A percentile compares a stretch with the other conserved stretches of the same genome.
phyloP scores from a whole-genome alignment of 1,140 invertebrate genomes.

The Nomia melanderi region DNA sequence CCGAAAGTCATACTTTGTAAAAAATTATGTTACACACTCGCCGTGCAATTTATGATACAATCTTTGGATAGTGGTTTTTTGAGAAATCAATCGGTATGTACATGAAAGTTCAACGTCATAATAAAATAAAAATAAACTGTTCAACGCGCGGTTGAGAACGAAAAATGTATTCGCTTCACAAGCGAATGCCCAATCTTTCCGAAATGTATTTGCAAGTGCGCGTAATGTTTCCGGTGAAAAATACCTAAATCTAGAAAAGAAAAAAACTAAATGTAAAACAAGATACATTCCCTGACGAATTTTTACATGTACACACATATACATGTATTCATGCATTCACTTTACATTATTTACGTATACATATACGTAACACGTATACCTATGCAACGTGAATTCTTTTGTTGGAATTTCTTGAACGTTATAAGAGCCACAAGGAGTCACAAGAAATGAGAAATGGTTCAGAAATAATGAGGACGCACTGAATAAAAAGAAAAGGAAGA shows the following conservation, averaged over 20 bases:
- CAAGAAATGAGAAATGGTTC: not conserved
- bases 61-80: constrained; percentile 38
- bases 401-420: not conserved
- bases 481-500: too few species aligned
- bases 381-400: not conserved
- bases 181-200: not conserved
- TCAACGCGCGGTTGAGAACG: constrained; percentile 9
- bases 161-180: not conserved
- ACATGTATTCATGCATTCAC: too few species aligned
- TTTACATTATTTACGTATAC: not conserved
- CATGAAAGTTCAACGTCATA: constrained; percentile 1
- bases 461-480: not conserved
- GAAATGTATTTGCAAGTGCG: not conserved
- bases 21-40: constrained; percentile 40
- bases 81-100: constrained; percentile 42
- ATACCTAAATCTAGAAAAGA: not conserved
- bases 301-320: not conserved
- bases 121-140: constrained; percentile 17
- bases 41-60: constrained; percentile 39
- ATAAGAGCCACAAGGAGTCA: not conserved
- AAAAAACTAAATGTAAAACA: not conserved
- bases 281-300: not conserved
- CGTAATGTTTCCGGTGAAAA: not conserved
- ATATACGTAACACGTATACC: not conserved
- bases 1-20: constrained; percentile 35